Conservation (phyloP, 2,113 vertebrate genomes). For the Ceyx melanurus region DNA sequence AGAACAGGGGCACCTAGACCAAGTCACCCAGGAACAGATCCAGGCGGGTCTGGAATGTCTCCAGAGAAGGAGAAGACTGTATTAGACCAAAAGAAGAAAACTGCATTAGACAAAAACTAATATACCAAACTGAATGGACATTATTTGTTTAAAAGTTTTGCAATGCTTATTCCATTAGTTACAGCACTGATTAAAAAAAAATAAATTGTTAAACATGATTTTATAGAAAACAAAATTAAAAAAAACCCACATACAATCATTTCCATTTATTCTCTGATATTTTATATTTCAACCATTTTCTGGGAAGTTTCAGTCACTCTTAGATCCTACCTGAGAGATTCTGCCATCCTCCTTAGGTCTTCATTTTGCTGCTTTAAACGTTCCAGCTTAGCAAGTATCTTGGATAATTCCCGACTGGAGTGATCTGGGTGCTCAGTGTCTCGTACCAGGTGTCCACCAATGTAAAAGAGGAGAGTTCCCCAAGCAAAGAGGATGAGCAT, state of each 20-base stretch:
- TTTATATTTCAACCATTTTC: not conserved
- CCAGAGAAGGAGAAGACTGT: not conserved
- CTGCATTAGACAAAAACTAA: not conserved
- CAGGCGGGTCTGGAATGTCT: too few relatives aligned
- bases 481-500: slow-evolving; percentile 98
- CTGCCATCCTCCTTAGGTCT: slow-evolving; percentile 95
- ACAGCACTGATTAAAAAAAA: not conserved
- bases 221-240: not conserved
- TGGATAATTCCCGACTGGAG: slow-evolving; percentile 95
- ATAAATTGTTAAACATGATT: not conserved
- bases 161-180: not conserved
- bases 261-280: not conserved
- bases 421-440: slow-evolving; percentile 95
- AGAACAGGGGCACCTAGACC: too few relatives aligned
- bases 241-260: not conserved
- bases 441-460: slow-evolving; percentile 94
- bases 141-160: not conserved
- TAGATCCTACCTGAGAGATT: slow-evolving; percentile 91
- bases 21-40: too few relatives aligned
- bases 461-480: slow-evolving; percentile 97
- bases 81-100: not conserved
- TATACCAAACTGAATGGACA: not conserved
- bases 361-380: slow-evolving; percentile 98
- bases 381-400: slow-evolving; percentile 97
- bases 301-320: not conserved